Evolutionary conservation across 2,797 vertebrate species (phyloP).

Genomic region (Potorous gilbertii): DNA sequence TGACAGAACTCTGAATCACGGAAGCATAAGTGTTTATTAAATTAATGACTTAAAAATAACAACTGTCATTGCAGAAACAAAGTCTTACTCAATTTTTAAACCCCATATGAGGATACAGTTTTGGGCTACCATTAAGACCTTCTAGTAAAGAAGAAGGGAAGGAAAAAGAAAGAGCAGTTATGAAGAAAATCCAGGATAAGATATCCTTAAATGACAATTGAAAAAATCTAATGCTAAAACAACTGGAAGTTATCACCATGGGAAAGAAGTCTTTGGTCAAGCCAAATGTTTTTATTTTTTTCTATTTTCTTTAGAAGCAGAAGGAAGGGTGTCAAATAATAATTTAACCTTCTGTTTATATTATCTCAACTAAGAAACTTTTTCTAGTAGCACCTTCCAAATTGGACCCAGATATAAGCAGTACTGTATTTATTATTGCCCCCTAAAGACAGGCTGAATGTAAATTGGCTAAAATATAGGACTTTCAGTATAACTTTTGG

Average conservation of each 20-base stretch:
- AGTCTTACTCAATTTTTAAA: neutral
- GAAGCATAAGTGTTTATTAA: neutral
- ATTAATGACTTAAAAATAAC: neutral
- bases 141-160: conserved; percentile 6
- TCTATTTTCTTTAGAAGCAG: conserved; percentile 54
- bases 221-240: neutral
- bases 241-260: neutral
- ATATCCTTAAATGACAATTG: conserved; percentile 14
- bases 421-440: conserved; percentile 70
- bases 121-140: neutral
- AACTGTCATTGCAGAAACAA: neutral
- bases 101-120: neutral
- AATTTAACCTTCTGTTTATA: conserved; percentile 61
- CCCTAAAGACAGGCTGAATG: conserved; percentile 72
- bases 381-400: conserved; percentile 57
- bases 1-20: neutral
- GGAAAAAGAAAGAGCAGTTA: neutral
- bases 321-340: conserved; percentile 64
- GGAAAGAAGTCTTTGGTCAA: conserved; percentile 43
- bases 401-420: conserved; percentile 67
- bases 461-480: conserved; percentile 78
- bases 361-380: conserved; percentile 73
- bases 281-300: conserved; percentile 11
- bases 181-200: neutral
- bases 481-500: conserved; percentile 69